Evolutionary conservation across 1,140 invertebrate genomes (phyloP), one percentile per base, ranked within the genome.

Genomic region (Tachypleus tridentatus): DNA sequence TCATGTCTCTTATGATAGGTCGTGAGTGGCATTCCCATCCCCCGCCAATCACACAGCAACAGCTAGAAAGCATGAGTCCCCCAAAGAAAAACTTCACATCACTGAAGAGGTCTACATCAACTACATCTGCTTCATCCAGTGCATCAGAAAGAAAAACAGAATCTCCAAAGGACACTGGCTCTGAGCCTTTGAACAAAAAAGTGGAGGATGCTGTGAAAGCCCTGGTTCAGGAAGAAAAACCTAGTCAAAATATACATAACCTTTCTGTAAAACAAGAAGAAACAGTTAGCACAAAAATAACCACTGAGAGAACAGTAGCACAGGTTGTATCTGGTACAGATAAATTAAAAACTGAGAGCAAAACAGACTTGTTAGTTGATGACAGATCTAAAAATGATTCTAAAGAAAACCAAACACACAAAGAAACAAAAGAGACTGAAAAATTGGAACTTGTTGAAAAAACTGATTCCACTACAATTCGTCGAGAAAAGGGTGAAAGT

Each of bases 11-110:
- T 64, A 7, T 29, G 29, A 29, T 61, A 63, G 64, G 61, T 47
- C 63, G 60, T 62, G 67, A 64, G 48, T 63, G 61, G 49, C 57
- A 64, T 67, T 50, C 58, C 51, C 63, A 61, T 64, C 64, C 63
- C 70, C 74, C 75, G 51, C 77, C 77, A n/a, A 76, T 78, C 49
- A 69, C 76, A 5, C 69, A 71, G 54, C 74, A 78, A 57, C 76
- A 77, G 64, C 73, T 75, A 5, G 76, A 78, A 65, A 77, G 66
- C 71, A 73, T 60, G 60, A 70, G 47, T 68, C 74, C 54, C 61
- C 74, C 57, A 65, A 77, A 71, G 48, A 76, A 75, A 64, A 76
- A 75, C 63, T 73, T 76, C 57, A 78, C 74, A 4, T 74, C 78
- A 11, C 69, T 80, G 51, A 76, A 77, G 66, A 70, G 77, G 48